Percentiles rank a stretch among this genome's conserved stretches.
Evolutionary conservation across 2,888 invertebrate species (phyloP).

Genomic region (Beris morrisii): DNA sequence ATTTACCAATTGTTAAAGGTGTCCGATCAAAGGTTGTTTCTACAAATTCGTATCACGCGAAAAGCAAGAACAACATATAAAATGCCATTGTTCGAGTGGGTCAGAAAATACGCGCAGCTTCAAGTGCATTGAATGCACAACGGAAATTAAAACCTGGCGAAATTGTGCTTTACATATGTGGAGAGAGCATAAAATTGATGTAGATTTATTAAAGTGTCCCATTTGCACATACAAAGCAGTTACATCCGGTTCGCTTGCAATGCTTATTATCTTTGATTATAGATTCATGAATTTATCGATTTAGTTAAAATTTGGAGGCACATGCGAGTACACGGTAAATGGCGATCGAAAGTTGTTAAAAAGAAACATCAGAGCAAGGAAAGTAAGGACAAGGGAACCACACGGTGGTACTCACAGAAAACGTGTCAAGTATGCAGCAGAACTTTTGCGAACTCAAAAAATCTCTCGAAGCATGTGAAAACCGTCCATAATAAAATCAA

Average conservation of each 20-base stretch:
- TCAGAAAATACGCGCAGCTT: constrained; percentile 51
- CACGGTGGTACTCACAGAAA: constrained; percentile 62
- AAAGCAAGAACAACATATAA: constrained; percentile 57
- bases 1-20: constrained; percentile 53
- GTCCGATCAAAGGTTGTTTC: constrained; percentile 59
- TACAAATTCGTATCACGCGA: constrained; percentile 59
- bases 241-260: constrained; percentile 49
- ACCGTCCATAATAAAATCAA: constrained; percentile 74
- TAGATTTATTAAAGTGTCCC: constrained; percentile 63
- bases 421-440: constrained; percentile 70
- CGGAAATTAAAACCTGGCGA: constrained; percentile 64
- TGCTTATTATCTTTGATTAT: neutral
- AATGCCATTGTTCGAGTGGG: constrained; percentile 56
- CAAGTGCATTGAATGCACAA: constrained; percentile 60
- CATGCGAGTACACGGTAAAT: constrained; percentile 62
- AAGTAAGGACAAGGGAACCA: constrained; percentile 32
- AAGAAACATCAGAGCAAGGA: constrained; percentile 40
- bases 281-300: neutral
- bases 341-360: constrained; percentile 49
- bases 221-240: constrained; percentile 62
- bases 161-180: constrained; percentile 69
- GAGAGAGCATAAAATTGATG: constrained; percentile 65
- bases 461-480: constrained; percentile 69
- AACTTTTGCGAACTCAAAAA: constrained; percentile 69
- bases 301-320: constrained; percentile 64